phyloP scores from a whole-genome alignment of 2,888 invertebrate genomes.

The Acleris laterana region DNA sequence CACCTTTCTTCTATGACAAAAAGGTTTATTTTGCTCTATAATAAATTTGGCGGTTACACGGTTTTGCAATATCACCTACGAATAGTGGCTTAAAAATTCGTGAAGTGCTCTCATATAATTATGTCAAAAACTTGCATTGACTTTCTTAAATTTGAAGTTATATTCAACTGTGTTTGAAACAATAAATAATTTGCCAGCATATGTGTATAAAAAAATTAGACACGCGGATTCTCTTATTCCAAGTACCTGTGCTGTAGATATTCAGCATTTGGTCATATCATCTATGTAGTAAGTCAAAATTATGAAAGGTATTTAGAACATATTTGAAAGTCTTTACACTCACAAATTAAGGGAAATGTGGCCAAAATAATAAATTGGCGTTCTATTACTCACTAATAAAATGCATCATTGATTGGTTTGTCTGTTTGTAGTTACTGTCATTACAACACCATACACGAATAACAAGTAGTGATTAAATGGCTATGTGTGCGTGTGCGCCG shows the following conservation, averaged over 20 bases:
- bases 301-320: background rate
- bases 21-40: too few relatives aligned
- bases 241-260: background rate
- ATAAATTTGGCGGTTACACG: too few relatives aligned
- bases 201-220: background rate
- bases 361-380: too few relatives aligned
- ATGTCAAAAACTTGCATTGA: too few relatives aligned
- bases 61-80: too few relatives aligned
- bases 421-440: constrained; percentile 17
- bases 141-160: too few relatives aligned
- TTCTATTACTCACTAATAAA: too few relatives aligned
- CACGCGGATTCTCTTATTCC: background rate
- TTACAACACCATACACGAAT: constrained; percentile 32
- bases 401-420: constrained; percentile 8
- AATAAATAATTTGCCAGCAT: background rate
- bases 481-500: constrained; percentile 19
- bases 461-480: constrained; percentile 5
- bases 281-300: background rate
- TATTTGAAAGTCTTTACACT: background rate
- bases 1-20: too few relatives aligned
- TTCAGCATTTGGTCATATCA: background rate
- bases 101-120: too few relatives aligned
- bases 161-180: too few relatives aligned
- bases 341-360: too few relatives aligned
- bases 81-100: background rate